phyloP scores from a whole-genome alignment of 2,888 invertebrate genomes.

The Pyrochroa serraticornis region DNA sequence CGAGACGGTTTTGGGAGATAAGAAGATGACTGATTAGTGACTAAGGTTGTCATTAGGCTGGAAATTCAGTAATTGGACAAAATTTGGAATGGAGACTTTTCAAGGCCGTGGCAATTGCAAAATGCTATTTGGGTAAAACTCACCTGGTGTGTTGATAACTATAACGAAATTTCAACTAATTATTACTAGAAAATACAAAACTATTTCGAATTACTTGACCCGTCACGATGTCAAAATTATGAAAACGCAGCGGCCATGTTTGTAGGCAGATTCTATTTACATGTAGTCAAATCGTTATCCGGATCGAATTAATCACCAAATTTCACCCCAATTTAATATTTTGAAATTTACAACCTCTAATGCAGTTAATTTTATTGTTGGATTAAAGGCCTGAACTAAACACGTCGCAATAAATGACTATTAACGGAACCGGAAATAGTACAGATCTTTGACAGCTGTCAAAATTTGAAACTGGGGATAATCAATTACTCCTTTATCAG shows the following conservation, averaged over 20 bases:
- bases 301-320: neutral
- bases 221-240: slow-evolving; percentile 43
- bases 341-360: neutral
- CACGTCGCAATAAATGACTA: no score
- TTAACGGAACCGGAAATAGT: no score
- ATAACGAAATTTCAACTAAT: slow-evolving; percentile 24
- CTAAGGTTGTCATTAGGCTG: no score
- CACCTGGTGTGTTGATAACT: slow-evolving; percentile 10
- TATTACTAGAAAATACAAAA: slow-evolving; percentile 28
- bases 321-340: neutral
- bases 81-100: neutral
- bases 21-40: no score
- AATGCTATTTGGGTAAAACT: neutral
- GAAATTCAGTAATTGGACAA: slow-evolving; percentile 7
- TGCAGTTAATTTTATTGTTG: no score
- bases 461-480: no score
- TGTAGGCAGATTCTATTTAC: slow-evolving; percentile 6
- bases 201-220: slow-evolving; percentile 29
- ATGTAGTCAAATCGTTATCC: neutral
- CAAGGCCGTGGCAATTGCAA: slow-evolving; percentile 5
- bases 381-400: no score
- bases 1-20: no score
- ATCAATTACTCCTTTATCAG: no score
- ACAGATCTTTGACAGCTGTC: no score
- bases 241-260: slow-evolving; percentile 39